Base-by-base conservation (phyloP, 2,888 invertebrate species). In the Acleris laterana region DNA sequence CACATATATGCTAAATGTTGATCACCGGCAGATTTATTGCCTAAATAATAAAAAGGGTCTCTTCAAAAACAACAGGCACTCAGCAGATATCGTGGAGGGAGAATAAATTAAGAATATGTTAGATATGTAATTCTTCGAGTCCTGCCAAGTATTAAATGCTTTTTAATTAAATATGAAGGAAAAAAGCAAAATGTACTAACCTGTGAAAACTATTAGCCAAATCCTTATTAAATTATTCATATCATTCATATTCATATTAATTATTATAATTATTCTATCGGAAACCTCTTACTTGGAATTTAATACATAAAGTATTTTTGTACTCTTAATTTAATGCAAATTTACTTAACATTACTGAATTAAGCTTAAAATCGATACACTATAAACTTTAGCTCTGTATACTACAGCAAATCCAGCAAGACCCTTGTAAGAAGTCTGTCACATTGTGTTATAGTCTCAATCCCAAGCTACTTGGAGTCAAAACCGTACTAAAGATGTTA, bases 301-400 rank as follows among this genome's bases (percentile, higher is more conserved):
- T 17, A 38, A 42, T 38, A 51, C 51, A 50, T 61, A 61, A n/a
- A 61, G 32, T 66, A 32, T 42, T 46, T 64, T 62, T 57, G 56
- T 66, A 57, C 56, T 51, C 25, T 57, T 62, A 32, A 50, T 66
- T 46, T 66, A 52, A 57, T 56, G 19, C 20, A 51, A 56, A 44
- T 60, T 65, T 65, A 55, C 42, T 65, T 65, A 60, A 60, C 11
- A 60, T 60, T 60, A 59, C 25, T 49, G 52, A 49, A 65, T 61
- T 60, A 65, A 66, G 56, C 61, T 57, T 57, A 66, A 66, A 66
- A 66, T 66, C 66, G 62, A 66, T 66, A 66, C 61, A 61, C 50
- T 61, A 60, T 55, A 61, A 65, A 65, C 50, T 60, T 55, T 59
- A 46, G 17, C 48, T 42, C 19, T 17, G 55, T 22, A 55, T 55